phyloP scores from a whole-genome alignment of 1,140 invertebrate genomes.

The Ceratina australensis region DNA sequence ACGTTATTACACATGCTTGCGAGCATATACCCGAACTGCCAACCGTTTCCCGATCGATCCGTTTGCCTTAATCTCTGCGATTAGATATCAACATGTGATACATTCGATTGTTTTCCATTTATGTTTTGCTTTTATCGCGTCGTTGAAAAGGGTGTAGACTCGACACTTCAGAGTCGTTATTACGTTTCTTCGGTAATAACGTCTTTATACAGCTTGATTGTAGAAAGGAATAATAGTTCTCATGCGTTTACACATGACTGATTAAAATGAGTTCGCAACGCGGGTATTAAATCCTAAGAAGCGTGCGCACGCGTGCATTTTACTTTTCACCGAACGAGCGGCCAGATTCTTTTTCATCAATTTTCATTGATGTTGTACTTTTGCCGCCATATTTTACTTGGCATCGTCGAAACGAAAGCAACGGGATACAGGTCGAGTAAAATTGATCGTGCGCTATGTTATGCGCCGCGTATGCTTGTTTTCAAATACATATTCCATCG shows the following conservation, averaged over 20 bases:
- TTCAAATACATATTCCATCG: constrained; percentile 51
- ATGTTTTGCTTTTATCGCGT: not conserved
- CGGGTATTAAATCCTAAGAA: too few relatives aligned
- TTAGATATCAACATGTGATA: not conserved
- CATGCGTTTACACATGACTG: too few relatives aligned
- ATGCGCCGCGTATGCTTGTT: constrained; percentile 44
- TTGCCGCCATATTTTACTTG: not conserved
- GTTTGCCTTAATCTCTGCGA: not conserved
- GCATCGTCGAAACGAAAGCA: not conserved
- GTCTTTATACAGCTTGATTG: too few relatives aligned
- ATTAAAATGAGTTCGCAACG: too few relatives aligned
- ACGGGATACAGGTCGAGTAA: constrained; percentile 1
- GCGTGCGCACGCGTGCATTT: too few relatives aligned
- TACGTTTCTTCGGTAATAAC: too few relatives aligned
- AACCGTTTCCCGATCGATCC: constrained; percentile 5
- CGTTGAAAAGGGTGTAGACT: too few relatives aligned
- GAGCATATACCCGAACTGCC: constrained; percentile 25
- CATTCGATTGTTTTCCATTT: not conserved
- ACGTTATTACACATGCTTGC: constrained; percentile 72
- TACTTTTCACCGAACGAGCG: too few relatives aligned
- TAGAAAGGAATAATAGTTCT: too few relatives aligned
- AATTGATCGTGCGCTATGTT: constrained; percentile 15
- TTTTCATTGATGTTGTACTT: not conserved
- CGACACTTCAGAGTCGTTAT: too few relatives aligned
- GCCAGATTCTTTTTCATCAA: not conserved